These are phyloP conservation scores for Ellobius talpinus DNA, from an alignment of 2,113 vertebrate genomes.

Conservation along the genomic window DNA sequence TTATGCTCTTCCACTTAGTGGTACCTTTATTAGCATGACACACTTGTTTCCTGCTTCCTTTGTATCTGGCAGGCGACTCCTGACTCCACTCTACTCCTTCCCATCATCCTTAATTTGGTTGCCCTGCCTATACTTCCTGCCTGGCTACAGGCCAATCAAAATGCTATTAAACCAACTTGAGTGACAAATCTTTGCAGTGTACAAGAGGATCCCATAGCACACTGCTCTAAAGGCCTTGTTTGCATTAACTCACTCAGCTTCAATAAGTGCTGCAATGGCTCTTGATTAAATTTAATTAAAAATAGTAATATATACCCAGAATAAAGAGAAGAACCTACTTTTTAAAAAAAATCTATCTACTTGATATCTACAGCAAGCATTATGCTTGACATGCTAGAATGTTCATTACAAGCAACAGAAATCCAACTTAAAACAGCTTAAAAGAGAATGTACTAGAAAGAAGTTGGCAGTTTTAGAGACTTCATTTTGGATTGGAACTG, in stretches of 20 bases:
- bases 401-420: conserved; percentile 39
- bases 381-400: neutral
- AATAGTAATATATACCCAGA: neutral
- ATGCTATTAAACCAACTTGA: too few relatives aligned
- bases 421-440: neutral
- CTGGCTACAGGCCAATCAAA: too few relatives aligned
- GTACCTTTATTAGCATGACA: too few relatives aligned
- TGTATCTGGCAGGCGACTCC: too few relatives aligned
- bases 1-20: too few relatives aligned
- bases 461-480: neutral
- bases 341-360: neutral
- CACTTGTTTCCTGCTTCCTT: too few relatives aligned
- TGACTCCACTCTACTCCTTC: too few relatives aligned
- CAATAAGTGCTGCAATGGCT: conserved; percentile 25
- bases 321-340: neutral
- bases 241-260: conserved; percentile 30
- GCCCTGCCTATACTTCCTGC: too few relatives aligned
- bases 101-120: too few relatives aligned
- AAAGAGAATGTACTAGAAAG: conserved; percentile 6
- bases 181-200: too few relatives aligned
- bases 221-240: neutral
- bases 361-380: neutral
- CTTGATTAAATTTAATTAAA: conserved; percentile 20
- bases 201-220: too few relatives aligned
- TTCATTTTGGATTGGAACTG: conserved; percentile 16